A percentile compares a stretch with the other conserved stretches of the same genome.
phyloP scores from a whole-genome alignment of 92 coral and sea anemone genomes.

The Siderastrea radians region DNA sequence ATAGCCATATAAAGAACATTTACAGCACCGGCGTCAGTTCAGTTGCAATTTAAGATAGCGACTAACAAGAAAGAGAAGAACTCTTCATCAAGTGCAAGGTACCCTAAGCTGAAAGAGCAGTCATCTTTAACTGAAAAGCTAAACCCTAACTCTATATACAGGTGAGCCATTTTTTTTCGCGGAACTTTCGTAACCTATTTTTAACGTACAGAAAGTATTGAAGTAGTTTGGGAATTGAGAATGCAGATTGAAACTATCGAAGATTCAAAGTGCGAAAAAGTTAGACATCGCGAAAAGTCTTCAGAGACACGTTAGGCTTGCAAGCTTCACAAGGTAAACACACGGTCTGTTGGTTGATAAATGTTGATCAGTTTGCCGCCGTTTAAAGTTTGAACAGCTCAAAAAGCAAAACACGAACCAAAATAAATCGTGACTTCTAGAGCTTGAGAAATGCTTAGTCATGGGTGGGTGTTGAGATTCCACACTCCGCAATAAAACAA shows the following conservation, averaged over 20 bases:
- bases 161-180: conserved; percentile 17
- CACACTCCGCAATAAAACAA: neutral
- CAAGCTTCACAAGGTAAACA: conserved; percentile 15
- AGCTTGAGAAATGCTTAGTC: neutral
- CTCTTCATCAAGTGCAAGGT: neutral
- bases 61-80: neutral
- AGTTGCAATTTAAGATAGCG: neutral
- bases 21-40: neutral
- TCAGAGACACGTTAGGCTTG: neutral
- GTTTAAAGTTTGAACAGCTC: conserved; percentile 24
- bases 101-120: neutral
- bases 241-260: neutral
- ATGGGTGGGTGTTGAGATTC: too few relatives aligned
- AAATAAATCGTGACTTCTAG: conserved; percentile 24
- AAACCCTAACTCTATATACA: neutral
- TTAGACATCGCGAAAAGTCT: neutral
- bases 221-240: neutral
- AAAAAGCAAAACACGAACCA: conserved; percentile 8
- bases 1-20: conserved; percentile 28
- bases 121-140: neutral
- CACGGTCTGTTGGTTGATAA: conserved; percentile 15
- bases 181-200: neutral
- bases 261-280: too few relatives aligned
- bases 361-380: conserved; percentile 34
- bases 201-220: too few relatives aligned